Evolutionary conservation across 1,140 invertebrate species (phyloP).

Genomic region (Dendrolimus kikuchii): DNA sequence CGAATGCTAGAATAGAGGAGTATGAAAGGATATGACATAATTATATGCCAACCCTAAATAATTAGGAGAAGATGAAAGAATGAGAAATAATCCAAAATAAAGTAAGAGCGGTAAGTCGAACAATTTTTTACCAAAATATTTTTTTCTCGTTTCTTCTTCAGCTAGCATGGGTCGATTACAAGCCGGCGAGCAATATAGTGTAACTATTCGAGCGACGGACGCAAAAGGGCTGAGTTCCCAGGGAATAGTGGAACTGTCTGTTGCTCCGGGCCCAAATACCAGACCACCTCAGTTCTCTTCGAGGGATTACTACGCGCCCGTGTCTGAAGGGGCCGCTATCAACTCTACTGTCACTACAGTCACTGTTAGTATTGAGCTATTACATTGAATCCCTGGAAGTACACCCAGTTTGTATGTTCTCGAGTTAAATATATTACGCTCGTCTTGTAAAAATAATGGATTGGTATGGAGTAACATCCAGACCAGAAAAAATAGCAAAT

Average conservation of each 20-base stretch:
- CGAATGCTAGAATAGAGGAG: too few species aligned
- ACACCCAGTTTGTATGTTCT: too few species aligned
- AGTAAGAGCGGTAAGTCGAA: too few species aligned
- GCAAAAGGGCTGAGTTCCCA: constrained; percentile 81
- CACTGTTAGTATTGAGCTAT: constrained; percentile 35
- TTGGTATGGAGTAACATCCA: too few species aligned
- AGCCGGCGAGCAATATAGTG: constrained; percentile 90
- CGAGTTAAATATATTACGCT: too few species aligned
- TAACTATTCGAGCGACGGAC: constrained; percentile 87
- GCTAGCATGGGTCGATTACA: constrained; percentile 83
- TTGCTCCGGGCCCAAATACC: constrained; percentile 84
- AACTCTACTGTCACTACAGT: constrained; percentile 84
- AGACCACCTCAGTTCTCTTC: constrained; percentile 87
- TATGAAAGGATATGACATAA: too few species aligned
- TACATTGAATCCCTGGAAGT: background rate
- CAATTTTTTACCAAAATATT: too few species aligned
- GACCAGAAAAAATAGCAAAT: too few species aligned
- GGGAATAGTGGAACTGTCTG: constrained; percentile 84
- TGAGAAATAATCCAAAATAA: too few species aligned
- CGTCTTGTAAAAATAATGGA: too few species aligned
- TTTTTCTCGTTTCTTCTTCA: constrained; percentile 10
- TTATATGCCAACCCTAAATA: too few species aligned
- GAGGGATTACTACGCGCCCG: constrained; percentile 86
- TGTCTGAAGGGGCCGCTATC: constrained; percentile 89
- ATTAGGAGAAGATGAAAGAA: too few species aligned